Evolutionary conservation across 2,888 invertebrate species (phyloP), one percentile per base, ranked within the genome.

Genomic region (Drosophila prostipennis): DNA sequence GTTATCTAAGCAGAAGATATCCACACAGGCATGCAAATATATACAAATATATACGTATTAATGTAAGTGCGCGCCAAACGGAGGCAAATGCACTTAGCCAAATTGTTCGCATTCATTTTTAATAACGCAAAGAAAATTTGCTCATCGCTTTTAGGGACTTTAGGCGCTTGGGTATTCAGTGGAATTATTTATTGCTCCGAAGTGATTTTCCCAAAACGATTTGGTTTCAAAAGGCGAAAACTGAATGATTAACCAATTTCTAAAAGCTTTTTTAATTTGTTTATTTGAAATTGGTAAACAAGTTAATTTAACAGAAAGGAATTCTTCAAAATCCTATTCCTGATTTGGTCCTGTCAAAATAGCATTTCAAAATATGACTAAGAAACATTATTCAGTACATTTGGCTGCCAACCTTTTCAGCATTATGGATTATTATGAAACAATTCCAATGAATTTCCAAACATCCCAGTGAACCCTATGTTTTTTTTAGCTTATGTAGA

Each of bases 1-100:
- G 60, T 75, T 79, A 80, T 81, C 77, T 81, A 72, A 85, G 71
- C 74, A 61, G 34, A 58, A 63, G 54, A 67, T 52, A 68, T 49
- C 34, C 19, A 37, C 45, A 51, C 16, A 46, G 0, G 42, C 8
- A 32, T 39, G 45, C 37, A n/a, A 5, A 54, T 45, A 34, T 49
- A 34, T 46, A 23, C 13, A 6, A 26, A 26, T 26, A 26, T 26
- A n/a, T 10, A 19, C 3, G 3, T 19, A 72, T 43, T 49, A 39
- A 60, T 43, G 52, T 23, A 34, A 26, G 32, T 40, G 32, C 46
- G 14, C 49, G 34, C 40, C 42, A 7, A 58, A 32, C 36, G 16
- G 29, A 19, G 43, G 56, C 43, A 68, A 57, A 65, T 60, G 46
- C 60, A 61, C 60, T 61, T 60, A 60, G 46, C 61, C 60, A 61